These are phyloP conservation scores for Andrena marginata DNA, from an alignment of 2,888 invertebrate species.

Conservation along the genomic window DNA sequence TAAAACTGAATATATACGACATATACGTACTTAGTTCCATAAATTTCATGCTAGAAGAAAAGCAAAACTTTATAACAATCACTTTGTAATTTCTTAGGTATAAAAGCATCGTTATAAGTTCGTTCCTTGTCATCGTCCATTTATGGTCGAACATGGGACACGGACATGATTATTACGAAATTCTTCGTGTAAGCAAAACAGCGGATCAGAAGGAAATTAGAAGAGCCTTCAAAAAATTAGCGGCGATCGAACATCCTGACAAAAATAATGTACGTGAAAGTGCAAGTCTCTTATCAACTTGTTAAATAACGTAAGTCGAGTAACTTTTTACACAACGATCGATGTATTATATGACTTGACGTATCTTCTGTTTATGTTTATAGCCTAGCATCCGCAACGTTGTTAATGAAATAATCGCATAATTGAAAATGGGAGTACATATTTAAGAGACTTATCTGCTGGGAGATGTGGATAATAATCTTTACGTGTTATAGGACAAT, in stretches of 20 bases:
- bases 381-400: too few species aligned
- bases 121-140: constrained; percentile 27
- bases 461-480: not conserved
- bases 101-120: not conserved
- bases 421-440: not conserved
- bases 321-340: too few species aligned
- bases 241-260: constrained; percentile 91
- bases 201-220: constrained; percentile 90
- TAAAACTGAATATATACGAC: not conserved
- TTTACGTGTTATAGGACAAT: constrained; percentile 87
- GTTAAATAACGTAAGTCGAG: constrained; percentile 28
- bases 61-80: not conserved
- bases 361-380: too few species aligned
- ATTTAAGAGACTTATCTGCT: not conserved
- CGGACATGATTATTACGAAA: constrained; percentile 88
- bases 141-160: constrained; percentile 72
- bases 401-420: not conserved
- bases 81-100: constrained; percentile 15
- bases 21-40: too few species aligned
- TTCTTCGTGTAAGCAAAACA: constrained; percentile 89
- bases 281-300: constrained; percentile 29
- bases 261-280: constrained; percentile 87
- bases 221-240: constrained; percentile 92
- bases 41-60: not conserved
- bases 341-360: too few species aligned